Evolutionary conservation across 1,140 invertebrate species (phyloP), one percentile per base, ranked within the genome.

Genomic region (Phymorhynchus buccinoides): DNA sequence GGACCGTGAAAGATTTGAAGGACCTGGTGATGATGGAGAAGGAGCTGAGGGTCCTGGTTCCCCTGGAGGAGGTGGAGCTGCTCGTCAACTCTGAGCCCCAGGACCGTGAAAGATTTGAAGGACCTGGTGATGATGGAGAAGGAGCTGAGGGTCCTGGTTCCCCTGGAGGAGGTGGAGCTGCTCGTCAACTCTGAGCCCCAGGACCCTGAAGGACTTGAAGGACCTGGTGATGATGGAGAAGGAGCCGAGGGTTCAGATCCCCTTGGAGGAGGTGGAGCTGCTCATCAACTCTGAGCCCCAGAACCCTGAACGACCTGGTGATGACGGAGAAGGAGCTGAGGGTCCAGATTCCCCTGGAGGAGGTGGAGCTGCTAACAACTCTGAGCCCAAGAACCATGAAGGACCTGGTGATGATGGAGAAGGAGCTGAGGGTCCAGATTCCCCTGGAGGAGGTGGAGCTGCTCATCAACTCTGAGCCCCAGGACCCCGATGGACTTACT

Each of bases 371-470:
- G 4, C 56, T 22, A 27, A 9, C 18, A 48, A 18, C 7, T 48
- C 18, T 9, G 7, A 18, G 56, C 22, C 56, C 22, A 6, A 18
- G 56, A 27, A 62, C 56, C 6, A 27, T 52, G 12, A 52, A 42
- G 41, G 39, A 6, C 4, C 4, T 16, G 56, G 56, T 94, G 22
- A 93, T 94, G 92, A 90, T 86, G 39, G 94, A 94, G 86, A 93
- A 94, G 84, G 93, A 94, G 88, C 87, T 94, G 0, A 79, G 93
- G 75, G 78, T 94, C 22, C 89, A 93, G 62, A 91, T 92, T 16
- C 92, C 93, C 66, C 39, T 93, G 22, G 94, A 94, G 85, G 94
- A 94, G 89, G 86, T 94, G 7, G 90, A 93, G 77, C 86, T 94
- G n/a, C 86, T 94, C n/a, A 22, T 83, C 88, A n/a, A n/a, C n/a